Evolutionary conservation across 2,113 vertebrate genomes (phyloP).

Genomic region (chimpanzee (Pan troglodytes)): DNA sequence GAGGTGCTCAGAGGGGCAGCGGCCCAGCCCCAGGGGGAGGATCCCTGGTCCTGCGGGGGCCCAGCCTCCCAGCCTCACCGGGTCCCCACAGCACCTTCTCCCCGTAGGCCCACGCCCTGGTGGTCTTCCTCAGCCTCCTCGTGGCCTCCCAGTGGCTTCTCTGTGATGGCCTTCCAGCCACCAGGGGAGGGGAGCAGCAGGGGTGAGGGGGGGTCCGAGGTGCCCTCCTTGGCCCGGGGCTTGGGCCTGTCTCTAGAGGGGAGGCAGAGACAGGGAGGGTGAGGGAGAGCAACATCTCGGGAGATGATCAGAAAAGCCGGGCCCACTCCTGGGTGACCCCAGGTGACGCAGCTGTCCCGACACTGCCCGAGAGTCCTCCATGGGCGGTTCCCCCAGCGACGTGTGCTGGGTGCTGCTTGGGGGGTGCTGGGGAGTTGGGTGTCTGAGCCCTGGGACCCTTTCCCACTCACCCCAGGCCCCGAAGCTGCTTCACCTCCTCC

Average conservation of each 20-base stretch:
- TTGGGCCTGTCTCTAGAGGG: conserved; percentile 72
- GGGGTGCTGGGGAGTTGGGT: neutral
- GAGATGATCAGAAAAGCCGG: neutral
- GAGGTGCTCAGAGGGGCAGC: rapidly evolving
- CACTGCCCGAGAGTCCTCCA: rapidly evolving
- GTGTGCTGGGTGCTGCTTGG: rapidly evolving
- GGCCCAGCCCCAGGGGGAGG: rapidly evolving
- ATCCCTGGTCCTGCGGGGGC: rapidly evolving
- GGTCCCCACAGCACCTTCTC: conserved; percentile 59
- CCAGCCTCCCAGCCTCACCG: neutral
- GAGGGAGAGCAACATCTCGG: neutral
- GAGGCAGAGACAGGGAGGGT: neutral
- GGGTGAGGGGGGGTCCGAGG: conserved; percentile 66
- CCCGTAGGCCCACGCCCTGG: rapidly evolving
- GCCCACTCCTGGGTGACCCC: neutral
- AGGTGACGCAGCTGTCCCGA: rapidly evolving
- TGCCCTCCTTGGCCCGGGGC: conserved; percentile 67
- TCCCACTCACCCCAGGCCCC: conserved; percentile 78
- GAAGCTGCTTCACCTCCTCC: conserved; percentile 82
- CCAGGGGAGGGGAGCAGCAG: conserved; percentile 62
- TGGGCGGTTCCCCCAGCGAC: rapidly evolving
- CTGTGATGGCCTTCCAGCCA: neutral
- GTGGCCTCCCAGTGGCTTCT: conserved; percentile 60
- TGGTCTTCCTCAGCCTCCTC: conserved; percentile 55
- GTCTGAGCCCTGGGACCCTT: rapidly evolving